Evolutionary conservation across 2,797 vertebrate genomes (phyloP).

Genomic region (Protosalanx chinensis): DNA sequence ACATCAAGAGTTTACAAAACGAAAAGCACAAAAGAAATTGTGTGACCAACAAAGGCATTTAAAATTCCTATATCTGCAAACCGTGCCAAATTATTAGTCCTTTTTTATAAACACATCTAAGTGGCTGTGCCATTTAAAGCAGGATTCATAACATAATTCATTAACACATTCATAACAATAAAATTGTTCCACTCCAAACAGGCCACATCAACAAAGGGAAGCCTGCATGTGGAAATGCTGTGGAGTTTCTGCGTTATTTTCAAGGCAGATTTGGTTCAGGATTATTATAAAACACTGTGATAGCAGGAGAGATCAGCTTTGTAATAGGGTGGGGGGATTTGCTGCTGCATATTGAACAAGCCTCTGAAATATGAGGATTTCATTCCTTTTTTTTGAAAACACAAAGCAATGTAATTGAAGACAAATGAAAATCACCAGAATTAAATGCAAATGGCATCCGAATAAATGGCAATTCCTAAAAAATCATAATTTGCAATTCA

Average conservation of each 20-base stretch:
- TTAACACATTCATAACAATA: not conserved
- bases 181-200: conserved; percentile 45
- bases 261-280: conserved; percentile 61
- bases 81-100: not conserved
- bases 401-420: conserved; percentile 12
- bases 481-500: conserved; percentile 2
- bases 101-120: conserved; percentile 33
- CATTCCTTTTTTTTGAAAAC: conserved; percentile 30
- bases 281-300: conserved; percentile 67
- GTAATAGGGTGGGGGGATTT: conserved; percentile 61
- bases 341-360: conserved; percentile 39
- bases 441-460: not conserved
- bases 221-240: conserved; percentile 34
- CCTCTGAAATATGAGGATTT: conserved; percentile 26
- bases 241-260: conserved; percentile 60
- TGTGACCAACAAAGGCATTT: not conserved
- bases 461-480: conserved; percentile 7
- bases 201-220: conserved; percentile 46
- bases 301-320: conserved; percentile 63
- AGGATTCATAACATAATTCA: too few relatives aligned
- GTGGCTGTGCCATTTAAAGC: conserved; percentile 35
- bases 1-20: not conserved
- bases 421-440: conserved; percentile 20
- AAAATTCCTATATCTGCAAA: not conserved
- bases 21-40: not conserved